Evolutionary conservation across 2,113 vertebrate species (phyloP).

Genomic region (Lycaon pictus): DNA sequence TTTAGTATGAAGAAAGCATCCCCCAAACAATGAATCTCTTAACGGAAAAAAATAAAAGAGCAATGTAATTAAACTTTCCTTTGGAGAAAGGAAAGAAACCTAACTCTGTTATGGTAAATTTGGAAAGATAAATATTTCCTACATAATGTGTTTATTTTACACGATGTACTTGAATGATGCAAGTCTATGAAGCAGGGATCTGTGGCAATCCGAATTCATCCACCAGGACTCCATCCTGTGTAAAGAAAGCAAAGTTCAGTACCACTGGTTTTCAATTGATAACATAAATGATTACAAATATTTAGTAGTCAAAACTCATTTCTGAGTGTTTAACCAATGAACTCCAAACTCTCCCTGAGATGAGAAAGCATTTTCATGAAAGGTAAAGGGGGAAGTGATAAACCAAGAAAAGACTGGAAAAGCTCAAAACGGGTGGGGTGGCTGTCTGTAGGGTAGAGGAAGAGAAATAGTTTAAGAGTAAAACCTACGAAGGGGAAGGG

Average conservation of each 20-base stretch:
- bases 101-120: constrained; percentile 77
- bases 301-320: constrained; percentile 53
- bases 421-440: not conserved
- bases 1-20: constrained; percentile 74
- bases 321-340: constrained; percentile 44
- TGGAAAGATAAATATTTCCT: constrained; percentile 80
- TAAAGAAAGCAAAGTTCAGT: constrained; percentile 69
- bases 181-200: constrained; percentile 95
- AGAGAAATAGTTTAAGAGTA: not conserved
- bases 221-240: constrained; percentile 97
- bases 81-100: constrained; percentile 79
- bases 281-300: constrained; percentile 38
- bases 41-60: constrained; percentile 75
- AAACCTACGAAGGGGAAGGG: not conserved
- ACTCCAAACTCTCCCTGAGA: constrained; percentile 41
- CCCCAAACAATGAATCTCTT: constrained; percentile 61
- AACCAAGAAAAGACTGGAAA: constrained; percentile 22
- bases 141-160: constrained; percentile 75
- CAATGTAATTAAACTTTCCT: constrained; percentile 81
- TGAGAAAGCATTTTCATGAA: not conserved
- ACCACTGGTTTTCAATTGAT: not conserved
- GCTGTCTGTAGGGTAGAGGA: not conserved
- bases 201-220: constrained; percentile 98
- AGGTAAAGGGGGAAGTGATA: not conserved
- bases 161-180: constrained; percentile 65